These are phyloP conservation scores for Dermatemys mawii DNA, from an alignment of 2,113 vertebrate species.

Conservation along the genomic window DNA sequence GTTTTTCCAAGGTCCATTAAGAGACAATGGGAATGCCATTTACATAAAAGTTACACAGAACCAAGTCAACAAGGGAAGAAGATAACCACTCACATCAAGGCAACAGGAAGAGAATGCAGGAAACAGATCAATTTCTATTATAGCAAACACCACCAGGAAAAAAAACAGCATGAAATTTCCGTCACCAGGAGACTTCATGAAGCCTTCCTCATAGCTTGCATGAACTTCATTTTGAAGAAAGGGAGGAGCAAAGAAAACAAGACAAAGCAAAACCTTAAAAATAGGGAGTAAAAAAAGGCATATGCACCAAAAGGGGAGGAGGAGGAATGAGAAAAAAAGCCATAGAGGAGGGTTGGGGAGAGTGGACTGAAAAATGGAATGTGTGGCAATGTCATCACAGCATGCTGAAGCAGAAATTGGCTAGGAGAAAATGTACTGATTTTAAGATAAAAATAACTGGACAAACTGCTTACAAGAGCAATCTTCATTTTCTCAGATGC, in stretches of 20 bases:
- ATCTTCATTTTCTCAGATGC: neutral
- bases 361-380: neutral
- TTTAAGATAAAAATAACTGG: neutral
- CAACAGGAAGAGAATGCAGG: neutral
- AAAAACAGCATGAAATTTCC: neutral
- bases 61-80: neutral
- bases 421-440: neutral
- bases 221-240: neutral
- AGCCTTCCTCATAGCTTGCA: neutral
- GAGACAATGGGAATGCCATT: too few relatives aligned
- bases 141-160: neutral
- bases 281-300: neutral
- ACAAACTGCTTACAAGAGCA: neutral
- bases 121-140: neutral
- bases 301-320: neutral
- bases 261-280: neutral
- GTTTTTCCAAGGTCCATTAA: too few relatives aligned
- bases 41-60: neutral
- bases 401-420: neutral
- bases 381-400: neutral
- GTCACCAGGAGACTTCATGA: neutral
- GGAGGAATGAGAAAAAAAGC: neutral
- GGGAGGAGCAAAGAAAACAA: neutral
- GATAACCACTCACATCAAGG: neutral
- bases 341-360: neutral